Base-by-base conservation (phyloP, 1,140 invertebrate genomes). In the Amphibalanus amphitrite region DNA sequence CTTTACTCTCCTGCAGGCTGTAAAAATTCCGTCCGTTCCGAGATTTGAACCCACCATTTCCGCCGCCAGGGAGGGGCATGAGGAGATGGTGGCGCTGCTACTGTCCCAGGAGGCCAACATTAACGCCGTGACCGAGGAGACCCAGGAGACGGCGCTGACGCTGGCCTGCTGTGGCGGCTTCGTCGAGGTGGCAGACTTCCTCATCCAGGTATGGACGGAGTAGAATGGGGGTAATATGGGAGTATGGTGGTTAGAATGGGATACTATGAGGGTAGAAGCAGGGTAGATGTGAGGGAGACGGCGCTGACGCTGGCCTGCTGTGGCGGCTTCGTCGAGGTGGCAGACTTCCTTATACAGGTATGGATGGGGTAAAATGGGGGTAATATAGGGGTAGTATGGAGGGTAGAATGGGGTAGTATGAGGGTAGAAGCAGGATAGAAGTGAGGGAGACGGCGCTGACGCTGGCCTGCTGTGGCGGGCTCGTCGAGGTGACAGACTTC, bases 101-200 rank as follows among this genome's bases (percentile, higher is more conserved):
- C 83, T 98, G 0, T 90, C 88, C 76, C 92, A 96, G 84, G 90
- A 92, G 74, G 96, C 96, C 29, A 91, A 95, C 77, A 96, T 99
- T 75, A 98, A 99, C 83, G 92, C 94, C 65, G 93, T 96, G 80
- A 98, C 95, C 10, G 96, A 98, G 80, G 94, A 98, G 80, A 98
- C 95, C 0, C 94, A 98, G 79, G 96, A 98, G 82, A 98, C 96
- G 3, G 95, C 96, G 0, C 82, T 99, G 26, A 98, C 95, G 0
- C 82, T 98, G 71, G 95, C 96, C 0, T 97, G 95, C 81, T 98
- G 95, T 82, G 95, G 95, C 29, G 96, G 96, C 47, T 98, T 96
- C 79, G 85, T 94, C 23, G 95, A 98, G 79, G 95, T 98, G n/a
- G 94, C 94, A 0, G 93, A 98, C 78, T 95, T 95, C 79, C 84